These are phyloP conservation scores for Pantherophis vulpinus DNA, from an alignment of 2,797 vertebrate species.

Conservation along the genomic window DNA sequence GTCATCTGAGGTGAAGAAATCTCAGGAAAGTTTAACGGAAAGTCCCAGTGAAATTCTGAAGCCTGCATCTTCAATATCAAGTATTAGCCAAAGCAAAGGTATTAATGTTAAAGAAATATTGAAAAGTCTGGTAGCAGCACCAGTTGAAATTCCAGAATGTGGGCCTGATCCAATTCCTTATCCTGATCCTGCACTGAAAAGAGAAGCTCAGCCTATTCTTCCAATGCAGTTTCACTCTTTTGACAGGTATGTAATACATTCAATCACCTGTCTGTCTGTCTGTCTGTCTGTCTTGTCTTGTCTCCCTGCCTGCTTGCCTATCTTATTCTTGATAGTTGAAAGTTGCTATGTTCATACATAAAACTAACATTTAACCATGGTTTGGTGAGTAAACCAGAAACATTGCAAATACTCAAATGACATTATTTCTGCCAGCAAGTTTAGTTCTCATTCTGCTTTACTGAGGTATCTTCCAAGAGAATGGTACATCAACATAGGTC, in stretches of 20 bases:
- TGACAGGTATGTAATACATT: conserved; percentile 82
- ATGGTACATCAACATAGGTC: background rate
- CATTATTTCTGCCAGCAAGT: background rate
- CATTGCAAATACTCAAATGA: background rate
- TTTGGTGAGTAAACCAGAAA: background rate
- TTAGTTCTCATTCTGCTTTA: background rate
- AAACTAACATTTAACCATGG: background rate
- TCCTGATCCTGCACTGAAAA: conserved; percentile 84
- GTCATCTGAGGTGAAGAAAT: conserved; percentile 87
- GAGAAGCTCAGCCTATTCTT: conserved; percentile 86
- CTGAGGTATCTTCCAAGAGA: background rate
- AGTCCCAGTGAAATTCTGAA: conserved; percentile 79
- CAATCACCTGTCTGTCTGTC: background rate
- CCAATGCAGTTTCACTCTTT: conserved; percentile 97
- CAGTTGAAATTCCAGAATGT: conserved; percentile 82
- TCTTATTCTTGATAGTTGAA: background rate
- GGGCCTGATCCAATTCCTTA: conserved; percentile 84
- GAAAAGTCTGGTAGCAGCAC: conserved; percentile 93
- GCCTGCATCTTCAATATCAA: conserved; percentile 80
- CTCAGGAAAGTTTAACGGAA: conserved; percentile 84
- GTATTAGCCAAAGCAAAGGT: conserved; percentile 88
- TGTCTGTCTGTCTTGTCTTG: background rate
- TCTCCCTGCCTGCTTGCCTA: background rate
- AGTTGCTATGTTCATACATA: background rate
- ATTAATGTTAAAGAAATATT: conserved; percentile 96